Percentiles rank a stretch among this genome's conserved stretches.
These are phyloP conservation scores for Protodeltote pygarga DNA, from an alignment of 2,888 invertebrate genomes.

Conservation along the genomic window DNA sequence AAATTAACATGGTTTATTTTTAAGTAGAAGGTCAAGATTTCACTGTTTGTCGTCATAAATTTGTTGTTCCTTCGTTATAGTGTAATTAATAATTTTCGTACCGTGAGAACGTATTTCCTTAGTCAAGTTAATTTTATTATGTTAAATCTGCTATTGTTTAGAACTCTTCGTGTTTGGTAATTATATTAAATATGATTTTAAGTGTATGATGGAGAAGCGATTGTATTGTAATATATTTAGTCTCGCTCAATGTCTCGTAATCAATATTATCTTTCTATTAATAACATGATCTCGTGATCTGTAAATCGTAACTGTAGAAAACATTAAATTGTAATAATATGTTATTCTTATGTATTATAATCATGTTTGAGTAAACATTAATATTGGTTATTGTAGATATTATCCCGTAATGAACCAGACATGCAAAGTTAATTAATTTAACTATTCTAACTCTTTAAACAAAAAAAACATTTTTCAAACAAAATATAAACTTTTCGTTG, in stretches of 20 bases:
- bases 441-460: background rate
- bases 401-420: background rate
- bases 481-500: no score
- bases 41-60: conserved; percentile 5
- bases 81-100: conserved; percentile 16
- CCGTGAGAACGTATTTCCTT: no score
- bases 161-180: no score
- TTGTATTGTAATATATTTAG: conserved; percentile 11
- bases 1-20: conserved; percentile 10
- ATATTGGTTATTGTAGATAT: background rate
- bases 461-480: background rate
- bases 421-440: background rate
- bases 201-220: background rate
- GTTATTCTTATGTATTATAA: conserved; percentile 20
- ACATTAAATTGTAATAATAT: conserved; percentile 16
- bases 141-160: no score
- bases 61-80: conserved; percentile 8
- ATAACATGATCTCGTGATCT: conserved; percentile 21
- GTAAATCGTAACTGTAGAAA: conserved; percentile 30
- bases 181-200: background rate
- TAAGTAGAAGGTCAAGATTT: conserved; percentile 9
- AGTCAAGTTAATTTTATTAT: no score
- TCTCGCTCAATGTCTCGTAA: conserved; percentile 19
- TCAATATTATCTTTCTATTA: conserved; percentile 29
- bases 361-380: conserved; percentile 30